Conservation (phyloP, 1,140 invertebrate genomes). For the Heliconius hermathena region DNA sequence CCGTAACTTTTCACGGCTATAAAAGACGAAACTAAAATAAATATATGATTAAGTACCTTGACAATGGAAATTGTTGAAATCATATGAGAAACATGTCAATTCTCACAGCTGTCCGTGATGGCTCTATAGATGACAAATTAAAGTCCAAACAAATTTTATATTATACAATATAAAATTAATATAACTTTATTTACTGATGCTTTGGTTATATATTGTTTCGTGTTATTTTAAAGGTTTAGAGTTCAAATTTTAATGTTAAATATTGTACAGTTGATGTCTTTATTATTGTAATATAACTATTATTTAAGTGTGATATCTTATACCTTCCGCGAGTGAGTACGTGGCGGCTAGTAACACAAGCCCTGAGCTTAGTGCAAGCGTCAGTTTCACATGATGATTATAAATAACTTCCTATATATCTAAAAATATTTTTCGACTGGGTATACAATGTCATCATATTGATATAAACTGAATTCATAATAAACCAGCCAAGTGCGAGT, state of each 20-base stretch:
- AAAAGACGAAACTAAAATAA: neutral
- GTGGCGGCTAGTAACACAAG: no score
- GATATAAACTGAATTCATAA: no score
- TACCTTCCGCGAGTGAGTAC: neutral
- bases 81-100: conserved; percentile 40
- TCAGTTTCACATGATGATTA: no score
- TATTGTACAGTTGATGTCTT: no score
- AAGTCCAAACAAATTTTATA: conserved; percentile 33
- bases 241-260: neutral
- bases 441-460: no score
- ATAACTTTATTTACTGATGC: neutral
- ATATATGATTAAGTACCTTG: neutral
- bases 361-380: no score
- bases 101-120: conserved; percentile 35
- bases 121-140: conserved; percentile 40
- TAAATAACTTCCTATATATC: no score
- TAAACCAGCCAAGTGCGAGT: no score
- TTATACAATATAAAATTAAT: neutral
- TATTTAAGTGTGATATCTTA: neutral
- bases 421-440: no score
- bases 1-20: neutral
- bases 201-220: neutral
- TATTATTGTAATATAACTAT: neutral
- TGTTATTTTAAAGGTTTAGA: neutral
- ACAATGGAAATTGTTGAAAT: conserved; percentile 15